These are phyloP conservation scores for Drosophila incognita DNA, from an alignment of 2,888 invertebrate genomes.

Conservation along the genomic window DNA sequence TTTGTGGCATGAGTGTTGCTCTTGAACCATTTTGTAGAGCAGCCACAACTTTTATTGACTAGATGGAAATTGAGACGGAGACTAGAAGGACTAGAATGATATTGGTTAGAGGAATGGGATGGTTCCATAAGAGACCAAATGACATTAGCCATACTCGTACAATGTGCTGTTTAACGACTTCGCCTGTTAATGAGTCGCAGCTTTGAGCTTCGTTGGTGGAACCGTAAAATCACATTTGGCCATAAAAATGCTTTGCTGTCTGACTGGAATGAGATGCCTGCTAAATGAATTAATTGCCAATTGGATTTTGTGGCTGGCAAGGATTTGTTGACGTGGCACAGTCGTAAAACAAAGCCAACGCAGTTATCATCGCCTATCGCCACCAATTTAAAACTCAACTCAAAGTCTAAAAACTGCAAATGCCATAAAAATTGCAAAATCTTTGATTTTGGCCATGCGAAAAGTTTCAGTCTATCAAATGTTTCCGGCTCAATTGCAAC, in stretches of 20 bases:
- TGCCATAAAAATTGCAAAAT: constrained; percentile 29
- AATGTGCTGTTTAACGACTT: constrained; percentile 75
- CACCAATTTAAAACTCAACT: constrained; percentile 38
- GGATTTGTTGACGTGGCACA: constrained; percentile 69
- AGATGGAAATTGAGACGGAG: neutral
- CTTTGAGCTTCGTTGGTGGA: constrained; percentile 33
- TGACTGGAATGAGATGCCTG: constrained; percentile 37
- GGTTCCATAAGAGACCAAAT: constrained; percentile 30
- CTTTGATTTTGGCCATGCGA: constrained; percentile 20
- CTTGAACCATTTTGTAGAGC: constrained; percentile 16
- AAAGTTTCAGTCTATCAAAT: constrained; percentile 56
- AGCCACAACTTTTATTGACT: constrained; percentile 64
- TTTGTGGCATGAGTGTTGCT: constrained; percentile 29
- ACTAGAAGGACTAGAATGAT: neutral
- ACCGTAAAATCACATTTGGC: constrained; percentile 71
- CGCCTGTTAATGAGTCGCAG: constrained; percentile 75
- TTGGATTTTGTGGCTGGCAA: constrained; percentile 72
- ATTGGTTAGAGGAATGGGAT: neutral
- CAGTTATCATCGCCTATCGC: constrained; percentile 7
- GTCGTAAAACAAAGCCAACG: constrained; percentile 50
- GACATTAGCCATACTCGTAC: constrained; percentile 55
- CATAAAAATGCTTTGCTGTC: constrained; percentile 59
- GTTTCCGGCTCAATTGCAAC: constrained; percentile 68
- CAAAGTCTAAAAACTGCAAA: constrained; percentile 17
- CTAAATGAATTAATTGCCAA: constrained; percentile 77